Conservation (phyloP, 2,113 vertebrate species). For the Nothobranchius furzeri region DNA sequence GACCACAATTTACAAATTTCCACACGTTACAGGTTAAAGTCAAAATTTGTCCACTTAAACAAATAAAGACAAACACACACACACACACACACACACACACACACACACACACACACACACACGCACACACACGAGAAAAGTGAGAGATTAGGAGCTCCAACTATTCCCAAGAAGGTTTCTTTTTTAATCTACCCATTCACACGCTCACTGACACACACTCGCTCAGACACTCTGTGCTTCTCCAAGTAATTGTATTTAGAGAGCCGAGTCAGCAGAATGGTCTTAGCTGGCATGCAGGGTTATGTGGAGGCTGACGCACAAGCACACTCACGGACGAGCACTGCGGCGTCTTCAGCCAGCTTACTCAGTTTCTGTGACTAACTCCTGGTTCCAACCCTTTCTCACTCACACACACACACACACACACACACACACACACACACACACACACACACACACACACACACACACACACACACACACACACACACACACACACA, state of each 20-base stretch:
- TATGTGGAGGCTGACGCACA: conserved; percentile 38
- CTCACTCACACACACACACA: neutral
- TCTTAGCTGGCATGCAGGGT: conserved; percentile 53
- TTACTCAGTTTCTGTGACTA: conserved; percentile 54
- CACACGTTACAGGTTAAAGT: too few species aligned
- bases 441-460: too few species aligned
- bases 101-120: conserved; percentile 31
- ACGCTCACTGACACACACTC: conserved; percentile 12
- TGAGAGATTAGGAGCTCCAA: conserved; percentile 35
- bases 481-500: neutral
- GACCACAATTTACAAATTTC: too few species aligned
- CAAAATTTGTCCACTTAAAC: too few species aligned
- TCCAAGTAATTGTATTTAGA: conserved; percentile 53
- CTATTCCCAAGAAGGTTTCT: conserved; percentile 39
- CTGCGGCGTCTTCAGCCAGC: conserved; percentile 45
- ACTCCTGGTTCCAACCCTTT: conserved; percentile 1
- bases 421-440: neutral
- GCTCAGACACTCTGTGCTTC: conserved; percentile 14
- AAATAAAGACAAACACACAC: too few species aligned
- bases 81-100: too few species aligned
- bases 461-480: neutral
- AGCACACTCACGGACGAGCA: conserved; percentile 8
- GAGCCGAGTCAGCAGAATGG: conserved; percentile 62
- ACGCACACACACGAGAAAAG: conserved; percentile 11
- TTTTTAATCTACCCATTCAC: conserved; percentile 38